Evolutionary conservation across 2,888 invertebrate genomes (phyloP), one percentile per base, ranked within the genome.

Genomic region (Endotricha flammealis): DNA sequence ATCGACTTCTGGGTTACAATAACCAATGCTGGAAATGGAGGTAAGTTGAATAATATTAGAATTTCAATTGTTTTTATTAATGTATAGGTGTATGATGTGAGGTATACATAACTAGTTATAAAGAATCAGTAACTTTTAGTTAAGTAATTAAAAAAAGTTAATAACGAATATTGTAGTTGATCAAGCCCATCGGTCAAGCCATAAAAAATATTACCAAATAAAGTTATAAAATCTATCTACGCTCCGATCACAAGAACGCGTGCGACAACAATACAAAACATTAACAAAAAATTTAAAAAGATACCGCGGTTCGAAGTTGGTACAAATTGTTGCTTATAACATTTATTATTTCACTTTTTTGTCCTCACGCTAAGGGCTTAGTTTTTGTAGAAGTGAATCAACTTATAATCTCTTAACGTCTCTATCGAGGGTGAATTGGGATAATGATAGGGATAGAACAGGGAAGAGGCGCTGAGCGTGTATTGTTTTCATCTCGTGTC

Each of bases 1-100:
- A 96, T 97, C 64, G 96, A 97, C 79, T 97, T 97, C 77, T 97
- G 96, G 96, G 96, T 97, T 35, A 95, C 95, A 36, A 96, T 96
- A 60, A 95, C 94, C 39, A 96, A 96, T 76, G 91, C 94, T 47
- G 95, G 95, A 87, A 93, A 93, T 75, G 93, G 93, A 88, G 94
- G 95, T 95, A 71, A 91, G 92, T 89, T 13, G n/a, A 32, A 28
- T 17, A 27, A 12, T 17, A 10, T 30, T 32, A 6, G 3, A 1
- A 13, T 13, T 12, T 13, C n/a, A n/a, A n/a, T n/a, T n/a, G n/a
- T n/a, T n/a, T n/a, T n/a, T n/a, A n/a, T n/a, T n/a, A n/a, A n/a
- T n/a, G n/a, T n/a, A n/a, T n/a, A n/a, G n/a, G n/a, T n/a, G n/a
- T n/a, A n/a, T n/a, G n/a, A n/a, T n/a, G n/a, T n/a, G n/a, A n/a